Percentiles rank a stretch among this genome's conserved stretches.
Evolutionary conservation across 2,888 invertebrate genomes (phyloP).

Genomic region (Phorcus lineatus): DNA sequence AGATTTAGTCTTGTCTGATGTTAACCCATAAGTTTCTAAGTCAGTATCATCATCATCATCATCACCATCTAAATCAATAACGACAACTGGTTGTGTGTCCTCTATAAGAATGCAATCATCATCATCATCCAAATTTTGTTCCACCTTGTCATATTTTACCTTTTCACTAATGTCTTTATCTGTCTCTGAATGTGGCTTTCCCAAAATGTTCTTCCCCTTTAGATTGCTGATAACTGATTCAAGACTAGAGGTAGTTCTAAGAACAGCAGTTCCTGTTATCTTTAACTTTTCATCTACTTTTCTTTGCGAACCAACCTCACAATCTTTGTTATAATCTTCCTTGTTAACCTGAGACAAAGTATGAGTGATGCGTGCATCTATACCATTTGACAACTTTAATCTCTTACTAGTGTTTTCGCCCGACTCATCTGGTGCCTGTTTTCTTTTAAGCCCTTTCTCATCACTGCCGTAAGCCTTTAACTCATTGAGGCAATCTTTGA

Average conservation of each 20-base stretch:
- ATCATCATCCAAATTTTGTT: background rate
- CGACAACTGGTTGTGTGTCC: background rate
- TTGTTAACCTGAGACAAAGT: too few relatives aligned
- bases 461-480: constrained; percentile 51
- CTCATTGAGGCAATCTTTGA: constrained; percentile 59
- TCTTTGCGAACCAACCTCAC: too few relatives aligned
- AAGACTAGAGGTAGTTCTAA: background rate
- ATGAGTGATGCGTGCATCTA: too few relatives aligned
- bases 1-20: background rate
- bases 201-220: background rate
- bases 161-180: background rate
- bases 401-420: background rate
- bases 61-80: background rate
- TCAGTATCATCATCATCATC: background rate
- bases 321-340: too few relatives aligned
- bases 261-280: too few relatives aligned
- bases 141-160: background rate
- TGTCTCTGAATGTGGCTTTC: background rate
- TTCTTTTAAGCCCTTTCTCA: background rate
- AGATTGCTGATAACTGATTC: background rate
- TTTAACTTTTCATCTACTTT: too few relatives aligned
- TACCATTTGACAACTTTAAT: constrained; percentile 6
- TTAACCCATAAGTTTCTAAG: background rate
- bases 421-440: background rate
- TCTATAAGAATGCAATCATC: constrained; percentile 14